phyloP scores from a whole-genome alignment of 2,888 invertebrate genomes.

The Cryptocephalus primarius region DNA sequence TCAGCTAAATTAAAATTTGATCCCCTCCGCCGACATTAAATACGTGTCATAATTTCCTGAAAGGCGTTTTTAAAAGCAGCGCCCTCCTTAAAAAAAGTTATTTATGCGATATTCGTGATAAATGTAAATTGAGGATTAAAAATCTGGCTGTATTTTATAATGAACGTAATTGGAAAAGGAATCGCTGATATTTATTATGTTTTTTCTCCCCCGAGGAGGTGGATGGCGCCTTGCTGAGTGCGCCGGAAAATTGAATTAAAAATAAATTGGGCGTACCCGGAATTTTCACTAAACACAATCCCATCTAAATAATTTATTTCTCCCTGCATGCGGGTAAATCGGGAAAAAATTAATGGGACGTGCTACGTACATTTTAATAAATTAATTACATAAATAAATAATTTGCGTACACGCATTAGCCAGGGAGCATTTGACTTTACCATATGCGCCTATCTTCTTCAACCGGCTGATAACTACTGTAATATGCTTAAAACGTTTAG shows the following conservation, averaged over 20 bases:
- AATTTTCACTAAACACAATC: slow-evolving; percentile 2
- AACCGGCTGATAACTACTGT: too few relatives aligned
- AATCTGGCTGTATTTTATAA: slow-evolving; percentile 3
- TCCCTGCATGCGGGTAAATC: too few relatives aligned
- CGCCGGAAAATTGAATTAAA: slow-evolving; percentile 4
- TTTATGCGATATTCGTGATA: slow-evolving; percentile 5
- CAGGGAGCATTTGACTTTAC: too few relatives aligned
- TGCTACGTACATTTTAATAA: too few relatives aligned
- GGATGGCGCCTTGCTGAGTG: background rate
- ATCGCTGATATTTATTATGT: too few relatives aligned
- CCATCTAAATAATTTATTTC: slow-evolving; percentile 2
- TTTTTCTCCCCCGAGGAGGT: too few relatives aligned
- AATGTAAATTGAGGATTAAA: slow-evolving; percentile 16
- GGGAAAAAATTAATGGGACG: too few relatives aligned
- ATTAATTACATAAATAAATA: too few relatives aligned
- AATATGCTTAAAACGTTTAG: too few relatives aligned
- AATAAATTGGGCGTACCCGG: slow-evolving; percentile 1
- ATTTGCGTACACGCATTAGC: too few relatives aligned
- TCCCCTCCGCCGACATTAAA: slow-evolving; percentile 13
- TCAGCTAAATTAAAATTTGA: slow-evolving; percentile 21
- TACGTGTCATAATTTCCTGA: slow-evolving; percentile 15
- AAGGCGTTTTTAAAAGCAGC: slow-evolving; percentile 14
- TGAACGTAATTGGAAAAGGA: slow-evolving; percentile 3
- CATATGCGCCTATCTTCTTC: too few relatives aligned
- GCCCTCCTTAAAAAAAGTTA: slow-evolving; percentile 3